These are phyloP conservation scores for Paradoxurus hermaphroditus DNA, from an alignment of 2,113 vertebrate genomes.

Conservation along the genomic window DNA sequence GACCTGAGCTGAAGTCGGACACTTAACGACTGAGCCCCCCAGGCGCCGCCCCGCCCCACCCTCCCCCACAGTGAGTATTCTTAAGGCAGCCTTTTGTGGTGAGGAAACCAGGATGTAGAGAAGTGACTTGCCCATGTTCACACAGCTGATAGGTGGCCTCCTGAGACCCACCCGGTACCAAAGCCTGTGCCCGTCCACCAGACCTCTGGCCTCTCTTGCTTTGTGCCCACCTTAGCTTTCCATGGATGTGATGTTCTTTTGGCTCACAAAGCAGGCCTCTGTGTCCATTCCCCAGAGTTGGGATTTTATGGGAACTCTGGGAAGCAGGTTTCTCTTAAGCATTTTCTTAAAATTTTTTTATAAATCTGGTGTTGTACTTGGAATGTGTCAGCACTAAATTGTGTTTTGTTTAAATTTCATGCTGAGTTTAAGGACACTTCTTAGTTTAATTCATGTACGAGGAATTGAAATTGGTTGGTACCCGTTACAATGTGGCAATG, in stretches of 20 bases:
- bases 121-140: background rate
- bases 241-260: background rate
- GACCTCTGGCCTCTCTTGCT: background rate
- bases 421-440: background rate
- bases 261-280: background rate
- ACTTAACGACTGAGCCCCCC: too few species aligned
- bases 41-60: too few species aligned
- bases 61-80: background rate
- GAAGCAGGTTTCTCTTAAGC: background rate
- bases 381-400: background rate
- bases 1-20: too few species aligned
- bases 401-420: conserved; percentile 2
- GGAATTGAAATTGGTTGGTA: background rate
- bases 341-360: conserved; percentile 22
- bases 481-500: background rate
- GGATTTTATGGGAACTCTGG: background rate
- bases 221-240: background rate
- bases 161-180: background rate
- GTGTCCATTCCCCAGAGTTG: background rate
- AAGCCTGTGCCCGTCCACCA: background rate
- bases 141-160: background rate
- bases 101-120: background rate
- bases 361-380: background rate
- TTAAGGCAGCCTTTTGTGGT: background rate
- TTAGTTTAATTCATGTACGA: background rate